Base-by-base conservation (phyloP, 2,888 invertebrate species). In the Ethmia dodecea region DNA sequence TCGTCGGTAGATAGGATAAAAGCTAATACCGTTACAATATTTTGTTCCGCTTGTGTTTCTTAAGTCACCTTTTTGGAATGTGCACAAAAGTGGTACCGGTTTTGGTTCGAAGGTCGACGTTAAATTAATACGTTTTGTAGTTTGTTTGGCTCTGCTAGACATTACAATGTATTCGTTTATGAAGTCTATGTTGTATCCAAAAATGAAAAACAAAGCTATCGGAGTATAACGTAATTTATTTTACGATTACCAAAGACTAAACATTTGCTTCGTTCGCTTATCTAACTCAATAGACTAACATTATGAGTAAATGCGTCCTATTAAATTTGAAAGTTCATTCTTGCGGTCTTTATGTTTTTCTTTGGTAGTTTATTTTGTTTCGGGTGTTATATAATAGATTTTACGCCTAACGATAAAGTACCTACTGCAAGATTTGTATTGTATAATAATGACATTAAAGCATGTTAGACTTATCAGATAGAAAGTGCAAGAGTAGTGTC, bases 391-490 rank as follows among this genome's bases (percentile, higher is more conserved):
- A 49, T 54, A 66, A 62, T 54, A 41, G 44, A n/a, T n/a, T 48
- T 58, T 55, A 46, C 55, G 46, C 46, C 25, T 52, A 44, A 43
- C 55, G 50, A 47, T 47, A 54, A 49, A 52, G 52, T 57, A 57
- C 57, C 47, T 55, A 56, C 60, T 50, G 40, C 59, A 47, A 49
- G 53, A 55, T 55, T 55, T 55, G 56, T 64, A 62, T 70, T 70
- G 57, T 61, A 66, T 69, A 73, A 74, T 70, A 57, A 56, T 60
- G 59, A 49, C 44, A 51, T 55, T 50, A 42, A 40, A n/a, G n/a
- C 49, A 9, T 40, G 31, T 44, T 39, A 47, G 39, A 47, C 52
- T 64, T 81, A 81, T 81, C 78, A 62, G 79, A 80, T 81, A 71
- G 80, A 83, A 83, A 83, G 80, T 76, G 61, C 56, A 52, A 52